Base-by-base conservation (phyloP, 2,888 invertebrate genomes). In the Macrosoma leucophasiata region DNA sequence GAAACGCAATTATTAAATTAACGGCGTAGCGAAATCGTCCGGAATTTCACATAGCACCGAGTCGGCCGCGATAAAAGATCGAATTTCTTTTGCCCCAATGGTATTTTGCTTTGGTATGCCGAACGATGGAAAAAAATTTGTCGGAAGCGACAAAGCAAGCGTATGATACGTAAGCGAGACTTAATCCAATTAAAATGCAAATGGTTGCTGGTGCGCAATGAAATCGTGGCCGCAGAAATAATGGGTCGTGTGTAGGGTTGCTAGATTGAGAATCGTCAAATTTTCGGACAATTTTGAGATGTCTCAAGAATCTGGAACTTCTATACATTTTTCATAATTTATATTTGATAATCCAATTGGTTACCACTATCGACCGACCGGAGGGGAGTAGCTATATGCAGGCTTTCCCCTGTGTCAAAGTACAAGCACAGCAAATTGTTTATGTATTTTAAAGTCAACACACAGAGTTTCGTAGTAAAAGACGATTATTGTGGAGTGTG, bases 171-270 rank as follows among this genome's bases (percentile, higher is more conserved):
- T 52, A 49, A 54, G 46, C 46, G 53, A 53, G 50, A 53, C 45
- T 55, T 59, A 55, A 59, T 58, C 55, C 56, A 68, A 68, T 70
- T 63, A 66, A 68, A 65, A 70, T 64, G 63, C 57, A 62, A 70
- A 66, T 65, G 41, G 40, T 48, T 48, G 43, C 45, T 45, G 50
- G 52, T 53, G 55, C 55, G 57, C 55, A 64, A 67, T 65, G 62
- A 62, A 66, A 64, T 57, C 58, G 59, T 60, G 54, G 53, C 57
- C 50, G 48, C 52, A 60, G 56, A 58, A 58, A 62, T 62, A 62
- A 62, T 64, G 53, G 56, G 52, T 55, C 47, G 55, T 50, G 50
- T 51, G 46, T 46, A 48, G 41, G n/a, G n/a, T n/a, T n/a, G n/a
- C n/a, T n/a, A n/a, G n/a, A n/a, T n/a, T n/a, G n/a, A n/a, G n/a